These are phyloP conservation scores for Dryoscopus gambensis DNA, from an alignment of 2,113 vertebrate genomes.

Conservation along the genomic window DNA sequence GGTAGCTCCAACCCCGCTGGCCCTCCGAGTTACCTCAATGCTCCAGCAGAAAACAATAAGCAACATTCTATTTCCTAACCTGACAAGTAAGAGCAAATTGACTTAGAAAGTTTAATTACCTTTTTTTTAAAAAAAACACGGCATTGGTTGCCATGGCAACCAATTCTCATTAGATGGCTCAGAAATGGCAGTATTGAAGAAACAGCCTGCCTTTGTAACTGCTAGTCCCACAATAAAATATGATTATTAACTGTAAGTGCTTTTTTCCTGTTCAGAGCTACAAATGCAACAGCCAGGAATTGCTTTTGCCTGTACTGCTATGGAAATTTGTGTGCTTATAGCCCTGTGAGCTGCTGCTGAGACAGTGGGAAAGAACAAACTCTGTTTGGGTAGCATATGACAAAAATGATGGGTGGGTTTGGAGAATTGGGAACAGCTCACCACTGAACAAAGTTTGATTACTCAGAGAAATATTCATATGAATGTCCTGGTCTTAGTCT, in stretches of 20 bases:
- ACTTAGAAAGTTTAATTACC: slow-evolving; percentile 55
- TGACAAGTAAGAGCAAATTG: slow-evolving; percentile 37
- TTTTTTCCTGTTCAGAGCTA: not conserved
- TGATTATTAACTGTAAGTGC: slow-evolving; percentile 2
- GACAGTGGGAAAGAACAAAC: not conserved
- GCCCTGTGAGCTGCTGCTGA: not conserved
- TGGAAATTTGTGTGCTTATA: not conserved
- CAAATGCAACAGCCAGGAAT: not conserved
- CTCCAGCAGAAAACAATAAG: slow-evolving; percentile 8
- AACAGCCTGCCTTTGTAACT: slow-evolving; percentile 10
- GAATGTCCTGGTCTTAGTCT: not conserved
- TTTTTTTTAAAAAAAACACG: not conserved
- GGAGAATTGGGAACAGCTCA: not conserved
- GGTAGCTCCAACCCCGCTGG: not conserved
- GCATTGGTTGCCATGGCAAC: slow-evolving; percentile 5
- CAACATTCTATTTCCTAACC: slow-evolving; percentile 10
- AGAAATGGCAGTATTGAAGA: not conserved
- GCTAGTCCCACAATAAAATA: not conserved
- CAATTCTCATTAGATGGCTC: not conserved
- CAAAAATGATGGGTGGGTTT: not conserved
- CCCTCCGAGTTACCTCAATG: not conserved
- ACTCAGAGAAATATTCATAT: not conserved
- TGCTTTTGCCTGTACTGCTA: not conserved
- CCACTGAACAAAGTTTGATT: not conserved
- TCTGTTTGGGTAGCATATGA: fast-evolving